A percentile compares a stretch with the other conserved stretches of the same genome.
These are phyloP conservation scores for Dolichopus griseipennis DNA, from an alignment of 2,888 invertebrate species.

Conservation along the genomic window DNA sequence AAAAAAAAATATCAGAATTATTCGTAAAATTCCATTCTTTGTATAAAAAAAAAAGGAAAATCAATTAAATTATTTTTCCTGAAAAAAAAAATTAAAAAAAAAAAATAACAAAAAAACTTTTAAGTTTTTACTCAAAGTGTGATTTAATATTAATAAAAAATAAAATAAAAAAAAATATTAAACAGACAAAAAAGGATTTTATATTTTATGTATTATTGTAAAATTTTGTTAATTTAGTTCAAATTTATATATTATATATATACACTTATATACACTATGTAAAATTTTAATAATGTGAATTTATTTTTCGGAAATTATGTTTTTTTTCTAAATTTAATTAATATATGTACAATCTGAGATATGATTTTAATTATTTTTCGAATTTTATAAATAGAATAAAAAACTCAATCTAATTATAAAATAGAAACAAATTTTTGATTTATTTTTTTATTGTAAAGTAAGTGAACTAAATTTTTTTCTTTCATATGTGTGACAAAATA, in stretches of 20 bases:
- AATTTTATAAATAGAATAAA: no score
- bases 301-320: neutral
- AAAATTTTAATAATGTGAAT: neutral
- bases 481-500: no score
- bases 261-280: no score
- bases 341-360: no score
- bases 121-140: slow-evolving; percentile 3
- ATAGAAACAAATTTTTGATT: no score
- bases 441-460: no score
- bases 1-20: neutral
- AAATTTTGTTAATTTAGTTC: neutral
- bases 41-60: neutral
- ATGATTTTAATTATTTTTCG: no score
- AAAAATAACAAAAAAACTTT: neutral
- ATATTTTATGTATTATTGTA: neutral
- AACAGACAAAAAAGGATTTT: neutral
- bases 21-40: neutral
- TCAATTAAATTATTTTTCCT: neutral
- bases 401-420: no score
- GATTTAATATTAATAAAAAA: neutral
- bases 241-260: neutral
- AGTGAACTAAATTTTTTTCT: no score
- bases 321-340: no score
- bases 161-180: neutral
- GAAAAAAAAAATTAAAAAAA: neutral